Evolutionary conservation across 23 tunicate genomes (phyloP).

Genomic region (Diplosoma virens): DNA sequence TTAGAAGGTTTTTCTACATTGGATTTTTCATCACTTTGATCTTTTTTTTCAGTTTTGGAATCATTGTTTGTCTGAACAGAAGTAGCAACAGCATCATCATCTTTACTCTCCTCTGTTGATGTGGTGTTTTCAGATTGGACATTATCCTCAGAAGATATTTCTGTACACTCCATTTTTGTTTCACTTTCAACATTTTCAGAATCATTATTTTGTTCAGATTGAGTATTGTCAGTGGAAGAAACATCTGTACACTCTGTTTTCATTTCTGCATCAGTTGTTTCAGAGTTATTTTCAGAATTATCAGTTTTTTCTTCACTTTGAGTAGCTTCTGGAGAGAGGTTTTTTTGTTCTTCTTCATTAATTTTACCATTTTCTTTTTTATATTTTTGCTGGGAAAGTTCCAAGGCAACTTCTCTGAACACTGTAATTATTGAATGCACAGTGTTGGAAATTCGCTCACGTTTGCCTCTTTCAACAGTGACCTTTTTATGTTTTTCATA

Average conservation of each 20-base stretch:
- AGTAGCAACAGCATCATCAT: not conserved
- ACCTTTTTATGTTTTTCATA: conserved; percentile 26
- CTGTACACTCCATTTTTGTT: not conserved
- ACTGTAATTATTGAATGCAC: not conserved
- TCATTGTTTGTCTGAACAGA: not conserved
- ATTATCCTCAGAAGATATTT: not conserved
- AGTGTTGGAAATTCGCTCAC: not conserved
- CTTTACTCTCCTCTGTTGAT: too few relatives aligned
- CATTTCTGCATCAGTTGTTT: too few relatives aligned
- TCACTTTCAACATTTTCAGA: not conserved
- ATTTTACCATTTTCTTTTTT: too few relatives aligned
- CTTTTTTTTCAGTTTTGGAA: not conserved
- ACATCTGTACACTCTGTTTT: too few relatives aligned
- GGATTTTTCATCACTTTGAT: not conserved
- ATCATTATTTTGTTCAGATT: not conserved
- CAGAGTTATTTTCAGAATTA: too few relatives aligned
- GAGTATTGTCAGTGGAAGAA: too few relatives aligned
- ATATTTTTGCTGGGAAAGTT: not conserved
- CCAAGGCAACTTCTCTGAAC: conserved; percentile 1
- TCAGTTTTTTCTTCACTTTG: not conserved
- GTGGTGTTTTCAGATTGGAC: not conserved
- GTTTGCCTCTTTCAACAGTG: conserved; percentile 6
- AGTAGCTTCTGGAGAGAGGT: too few relatives aligned
- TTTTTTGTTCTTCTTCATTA: not conserved
- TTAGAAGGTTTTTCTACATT: not conserved